Evolutionary conservation across 2,113 vertebrate species (phyloP).

Genomic region (Eretmodus cyanostictus): DNA sequence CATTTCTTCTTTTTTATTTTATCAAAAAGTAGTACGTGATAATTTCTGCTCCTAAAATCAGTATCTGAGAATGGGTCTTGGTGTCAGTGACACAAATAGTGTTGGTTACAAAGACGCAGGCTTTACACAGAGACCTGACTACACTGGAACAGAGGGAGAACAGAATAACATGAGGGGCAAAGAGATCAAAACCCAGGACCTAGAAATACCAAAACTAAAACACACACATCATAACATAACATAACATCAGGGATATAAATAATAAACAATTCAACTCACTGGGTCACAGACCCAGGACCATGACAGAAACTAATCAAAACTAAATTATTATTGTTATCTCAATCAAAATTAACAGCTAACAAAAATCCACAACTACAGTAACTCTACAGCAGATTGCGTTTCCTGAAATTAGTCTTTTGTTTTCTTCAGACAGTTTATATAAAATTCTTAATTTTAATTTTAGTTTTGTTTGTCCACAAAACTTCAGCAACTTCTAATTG

Average conservation of each 20-base stretch:
- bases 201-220: not conserved
- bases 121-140: not conserved
- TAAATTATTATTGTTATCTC: not conserved
- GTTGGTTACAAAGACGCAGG: not conserved
- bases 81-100: not conserved
- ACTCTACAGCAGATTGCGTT: not conserved
- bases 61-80: not conserved
- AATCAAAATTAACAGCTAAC: not conserved
- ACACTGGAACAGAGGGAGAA: not conserved
- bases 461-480: not conserved
- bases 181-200: not conserved
- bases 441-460: not conserved
- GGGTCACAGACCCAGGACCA: not conserved
- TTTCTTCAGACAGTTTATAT: not conserved
- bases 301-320: not conserved
- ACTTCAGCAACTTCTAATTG: not conserved
- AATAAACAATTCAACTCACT: not conserved
- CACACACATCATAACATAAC: not conserved
- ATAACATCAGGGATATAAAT: not conserved
- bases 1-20: not conserved
- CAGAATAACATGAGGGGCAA: not conserved
- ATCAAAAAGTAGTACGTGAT: not conserved
- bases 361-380: not conserved
- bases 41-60: not conserved
- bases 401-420: not conserved